Percentiles rank a stretch among this genome's conserved stretches.
Conservation (phyloP, 2,888 invertebrate species). For the Agonopterix heracliana region DNA sequence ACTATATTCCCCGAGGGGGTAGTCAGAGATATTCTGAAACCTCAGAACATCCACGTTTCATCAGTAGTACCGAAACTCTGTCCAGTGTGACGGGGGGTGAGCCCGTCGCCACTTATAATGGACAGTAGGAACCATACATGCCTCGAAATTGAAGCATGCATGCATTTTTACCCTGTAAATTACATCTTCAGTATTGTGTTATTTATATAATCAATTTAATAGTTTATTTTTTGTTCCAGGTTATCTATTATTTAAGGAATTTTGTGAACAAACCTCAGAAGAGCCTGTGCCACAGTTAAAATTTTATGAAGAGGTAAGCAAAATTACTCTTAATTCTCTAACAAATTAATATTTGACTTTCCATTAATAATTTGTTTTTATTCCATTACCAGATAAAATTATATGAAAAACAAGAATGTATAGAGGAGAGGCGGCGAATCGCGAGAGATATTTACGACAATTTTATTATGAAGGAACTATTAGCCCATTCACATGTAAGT, state of each 20-base stretch:
- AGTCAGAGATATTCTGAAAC: too few relatives aligned
- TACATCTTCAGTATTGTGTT: too few relatives aligned
- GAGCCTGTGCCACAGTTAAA: constrained; percentile 98
- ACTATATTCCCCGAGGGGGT: too few relatives aligned
- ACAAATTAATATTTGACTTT: too few relatives aligned
- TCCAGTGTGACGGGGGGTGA: too few relatives aligned
- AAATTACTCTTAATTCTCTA: constrained; percentile 18
- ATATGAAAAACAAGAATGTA: constrained; percentile 98
- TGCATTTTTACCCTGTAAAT: too few relatives aligned
- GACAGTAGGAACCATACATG: too few relatives aligned
- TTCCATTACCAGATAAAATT: constrained; percentile 90
- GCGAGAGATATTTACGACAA: constrained; percentile 99
- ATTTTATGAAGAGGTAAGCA: constrained; percentile 98
- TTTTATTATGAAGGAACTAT: constrained; percentile 99
- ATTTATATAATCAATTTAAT: neutral
- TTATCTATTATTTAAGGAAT: constrained; percentile 99
- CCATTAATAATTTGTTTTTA: too few relatives aligned
- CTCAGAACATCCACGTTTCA: too few relatives aligned
- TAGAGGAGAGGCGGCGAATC: constrained; percentile 95
- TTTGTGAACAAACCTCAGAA: constrained; percentile 97
- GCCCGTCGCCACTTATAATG: too few relatives aligned
- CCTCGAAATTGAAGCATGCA: too few relatives aligned
- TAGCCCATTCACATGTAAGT: constrained; percentile 98
- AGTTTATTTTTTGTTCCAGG: constrained; percentile 81
- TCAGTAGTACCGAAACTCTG: too few relatives aligned